These are phyloP conservation scores for Rhynchomys soricoides DNA, from an alignment of 2,113 vertebrate genomes.

Conservation along the genomic window DNA sequence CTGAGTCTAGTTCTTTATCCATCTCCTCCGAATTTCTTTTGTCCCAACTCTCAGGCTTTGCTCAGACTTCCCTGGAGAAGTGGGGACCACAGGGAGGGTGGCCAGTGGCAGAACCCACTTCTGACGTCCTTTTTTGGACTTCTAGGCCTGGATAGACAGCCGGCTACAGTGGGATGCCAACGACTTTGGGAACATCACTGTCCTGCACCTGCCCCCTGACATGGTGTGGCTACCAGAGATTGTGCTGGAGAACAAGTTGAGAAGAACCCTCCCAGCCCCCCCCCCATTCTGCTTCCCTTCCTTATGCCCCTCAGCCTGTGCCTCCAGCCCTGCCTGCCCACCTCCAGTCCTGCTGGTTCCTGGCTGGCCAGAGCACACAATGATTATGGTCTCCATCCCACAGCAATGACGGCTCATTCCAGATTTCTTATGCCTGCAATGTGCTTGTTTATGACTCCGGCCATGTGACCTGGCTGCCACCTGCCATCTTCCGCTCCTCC, in stretches of 20 bases:
- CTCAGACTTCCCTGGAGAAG: neutral
- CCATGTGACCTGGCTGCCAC: conserved; percentile 93
- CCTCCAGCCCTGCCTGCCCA: neutral
- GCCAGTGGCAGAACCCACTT: neutral
- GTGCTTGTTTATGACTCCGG: conserved; percentile 86
- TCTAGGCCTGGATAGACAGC: conserved; percentile 89
- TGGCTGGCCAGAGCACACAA: neutral
- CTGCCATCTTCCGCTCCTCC: conserved; percentile 94
- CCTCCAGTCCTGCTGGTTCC: neutral
- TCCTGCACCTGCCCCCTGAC: conserved; percentile 89
- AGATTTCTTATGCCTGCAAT: conserved; percentile 94
- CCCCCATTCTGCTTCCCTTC: accelerated
- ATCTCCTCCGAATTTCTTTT: neutral
- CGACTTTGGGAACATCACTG: conserved; percentile 88
- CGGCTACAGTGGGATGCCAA: conserved; percentile 91
- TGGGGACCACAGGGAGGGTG: accelerated
- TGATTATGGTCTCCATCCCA: neutral
- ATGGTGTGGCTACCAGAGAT: conserved; percentile 97
- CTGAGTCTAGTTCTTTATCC: neutral
- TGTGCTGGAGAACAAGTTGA: conserved; percentile 98
- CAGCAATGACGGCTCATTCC: conserved; percentile 94
- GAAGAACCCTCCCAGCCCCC: accelerated
- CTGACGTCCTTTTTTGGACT: neutral
- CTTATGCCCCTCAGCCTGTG: neutral
- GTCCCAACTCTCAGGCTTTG: neutral